Evolutionary conservation across 1,140 invertebrate genomes (phyloP).

Genomic region (Globodera ellingtonae): DNA sequence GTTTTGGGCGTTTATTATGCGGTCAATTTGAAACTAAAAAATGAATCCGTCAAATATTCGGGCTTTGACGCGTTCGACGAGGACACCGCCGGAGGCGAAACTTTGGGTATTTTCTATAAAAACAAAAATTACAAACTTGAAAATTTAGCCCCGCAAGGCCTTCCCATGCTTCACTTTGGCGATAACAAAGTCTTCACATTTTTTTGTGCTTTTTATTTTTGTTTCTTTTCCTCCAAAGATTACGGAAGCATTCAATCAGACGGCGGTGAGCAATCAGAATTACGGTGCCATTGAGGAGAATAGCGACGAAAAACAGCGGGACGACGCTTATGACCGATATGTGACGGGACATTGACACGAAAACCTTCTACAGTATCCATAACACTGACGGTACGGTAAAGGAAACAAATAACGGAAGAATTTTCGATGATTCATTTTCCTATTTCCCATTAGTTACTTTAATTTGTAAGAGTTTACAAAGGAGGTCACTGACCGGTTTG

Average conservation of each 20-base stretch:
- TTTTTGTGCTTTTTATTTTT: neutral
- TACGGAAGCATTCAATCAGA: conserved; percentile 53
- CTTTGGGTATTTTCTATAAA: conserved; percentile 28
- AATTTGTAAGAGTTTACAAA: no score
- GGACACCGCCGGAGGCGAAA: conserved; percentile 36
- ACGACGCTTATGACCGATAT: conserved; percentile 34
- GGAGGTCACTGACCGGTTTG: no score
- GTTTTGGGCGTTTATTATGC: conserved; percentile 47
- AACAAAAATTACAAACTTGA: conserved; percentile 1
- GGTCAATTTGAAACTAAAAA: conserved; percentile 47
- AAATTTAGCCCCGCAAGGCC: conserved; percentile 48
- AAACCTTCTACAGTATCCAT: no score
- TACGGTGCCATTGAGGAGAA: conserved; percentile 46
- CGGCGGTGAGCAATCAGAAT: conserved; percentile 43
- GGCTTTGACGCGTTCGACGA: conserved; percentile 47
- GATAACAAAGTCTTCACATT: conserved; percentile 26
- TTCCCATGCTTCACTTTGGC: conserved; percentile 44
- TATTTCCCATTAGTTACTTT: no score
- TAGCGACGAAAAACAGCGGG: conserved; percentile 16
- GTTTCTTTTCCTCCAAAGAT: conserved; percentile 18
- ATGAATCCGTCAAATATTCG: conserved; percentile 47
- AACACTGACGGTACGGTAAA: no score
- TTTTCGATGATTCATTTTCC: no score
- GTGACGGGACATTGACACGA: conserved; percentile 18
- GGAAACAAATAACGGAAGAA: neutral